phyloP scores from a whole-genome alignment of 2,113 vertebrate genomes.

The Mormyrus lacerda region DNA sequence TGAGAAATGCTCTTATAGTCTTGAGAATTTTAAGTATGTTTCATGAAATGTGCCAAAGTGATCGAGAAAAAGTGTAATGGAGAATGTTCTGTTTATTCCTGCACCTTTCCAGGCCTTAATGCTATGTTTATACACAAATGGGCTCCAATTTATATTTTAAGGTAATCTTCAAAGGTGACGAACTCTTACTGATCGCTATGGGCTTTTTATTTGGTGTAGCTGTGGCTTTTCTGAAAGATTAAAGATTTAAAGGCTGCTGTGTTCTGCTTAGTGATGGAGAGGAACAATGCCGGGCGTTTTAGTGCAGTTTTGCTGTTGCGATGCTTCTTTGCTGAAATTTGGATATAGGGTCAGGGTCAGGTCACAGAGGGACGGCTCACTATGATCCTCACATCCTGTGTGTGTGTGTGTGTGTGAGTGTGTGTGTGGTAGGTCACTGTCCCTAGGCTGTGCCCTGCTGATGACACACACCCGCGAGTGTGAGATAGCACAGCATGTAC shows the following conservation, averaged over 20 bases:
- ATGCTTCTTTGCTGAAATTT: not conserved
- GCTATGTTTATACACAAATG: constrained; percentile 3
- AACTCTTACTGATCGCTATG: not conserved
- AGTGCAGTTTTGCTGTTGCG: not conserved
- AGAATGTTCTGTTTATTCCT: not conserved
- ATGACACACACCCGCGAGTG: not conserved
- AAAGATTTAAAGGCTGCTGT: not conserved
- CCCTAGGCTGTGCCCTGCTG: not conserved
- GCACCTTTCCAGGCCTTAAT: not conserved
- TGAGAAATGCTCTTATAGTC: not conserved
- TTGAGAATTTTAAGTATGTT: not conserved
- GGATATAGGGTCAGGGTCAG: not conserved
- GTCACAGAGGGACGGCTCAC: not conserved
- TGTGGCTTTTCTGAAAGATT: not conserved
- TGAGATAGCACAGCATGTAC: not conserved
- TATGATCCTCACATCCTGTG: not conserved
- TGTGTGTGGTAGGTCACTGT: not conserved
- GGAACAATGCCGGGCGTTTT: not conserved
- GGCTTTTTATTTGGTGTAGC: not conserved
- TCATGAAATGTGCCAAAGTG: not conserved
- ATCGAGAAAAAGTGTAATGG: not conserved
- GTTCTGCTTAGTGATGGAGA: too few species aligned
- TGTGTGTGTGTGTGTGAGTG: not conserved
- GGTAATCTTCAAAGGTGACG: not conserved
- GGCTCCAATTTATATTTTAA: constrained; percentile 13